Percentiles rank a stretch among this genome's conserved stretches.
phyloP scores from a whole-genome alignment of 1,140 invertebrate genomes.

The Dendroctonus ponderosae region DNA sequence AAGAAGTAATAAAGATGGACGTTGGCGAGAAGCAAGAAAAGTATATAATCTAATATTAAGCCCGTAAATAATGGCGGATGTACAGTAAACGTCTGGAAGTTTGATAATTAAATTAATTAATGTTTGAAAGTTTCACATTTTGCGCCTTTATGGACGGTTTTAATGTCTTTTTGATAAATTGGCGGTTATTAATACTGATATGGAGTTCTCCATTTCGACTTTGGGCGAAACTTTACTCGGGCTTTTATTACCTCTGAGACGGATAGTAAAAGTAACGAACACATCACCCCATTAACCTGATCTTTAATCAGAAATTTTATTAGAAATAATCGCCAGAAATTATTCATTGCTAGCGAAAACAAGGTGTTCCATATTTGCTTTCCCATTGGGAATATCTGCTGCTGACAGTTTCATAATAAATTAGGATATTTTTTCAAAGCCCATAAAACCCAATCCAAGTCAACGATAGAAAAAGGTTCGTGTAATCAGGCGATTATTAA shows the following conservation, averaged over 20 bases:
- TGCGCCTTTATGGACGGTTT: slow-evolving; percentile 40
- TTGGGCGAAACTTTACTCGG: neutral
- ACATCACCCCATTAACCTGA: too few relatives aligned
- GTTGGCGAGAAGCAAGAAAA: slow-evolving; percentile 16
- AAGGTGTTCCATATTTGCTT: slow-evolving; percentile 3
- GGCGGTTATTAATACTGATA: slow-evolving; percentile 48
- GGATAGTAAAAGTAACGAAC: too few relatives aligned
- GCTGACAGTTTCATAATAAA: too few relatives aligned
- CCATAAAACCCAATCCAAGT: neutral
- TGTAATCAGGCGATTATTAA: slow-evolving; percentile 3
- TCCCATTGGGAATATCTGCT: too few relatives aligned
- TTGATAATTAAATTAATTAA: slow-evolving; percentile 49
- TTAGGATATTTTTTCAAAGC: too few relatives aligned
- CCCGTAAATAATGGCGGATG: slow-evolving; percentile 31
- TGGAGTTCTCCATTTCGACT: slow-evolving; percentile 19
- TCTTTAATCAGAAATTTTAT: too few relatives aligned
- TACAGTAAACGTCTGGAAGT: slow-evolving; percentile 44
- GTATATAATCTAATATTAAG: slow-evolving; percentile 34
- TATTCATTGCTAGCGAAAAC: neutral
- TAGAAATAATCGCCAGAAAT: neutral
- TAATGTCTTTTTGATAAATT: slow-evolving; percentile 49
- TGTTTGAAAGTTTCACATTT: slow-evolving; percentile 44
- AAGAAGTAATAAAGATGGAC: slow-evolving; percentile 32
- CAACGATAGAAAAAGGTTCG: neutral
- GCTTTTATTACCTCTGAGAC: too few relatives aligned